These are phyloP conservation scores for Teinopalpus imperialis DNA, from an alignment of 2,888 invertebrate species.

Conservation along the genomic window DNA sequence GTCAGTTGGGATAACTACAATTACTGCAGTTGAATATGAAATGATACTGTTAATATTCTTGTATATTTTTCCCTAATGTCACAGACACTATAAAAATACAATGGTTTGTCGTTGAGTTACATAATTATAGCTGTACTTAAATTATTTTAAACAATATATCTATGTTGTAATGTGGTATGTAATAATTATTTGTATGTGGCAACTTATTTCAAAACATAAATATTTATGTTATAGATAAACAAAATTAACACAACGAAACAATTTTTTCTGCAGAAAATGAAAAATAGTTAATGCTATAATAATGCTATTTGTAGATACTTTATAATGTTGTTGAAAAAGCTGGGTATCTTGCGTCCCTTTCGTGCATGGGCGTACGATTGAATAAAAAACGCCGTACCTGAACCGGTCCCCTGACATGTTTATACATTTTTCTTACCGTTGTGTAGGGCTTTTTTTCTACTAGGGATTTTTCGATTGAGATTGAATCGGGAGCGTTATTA, in stretches of 20 bases:
- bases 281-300: slow-evolving; percentile 28
- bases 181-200: too few relatives aligned
- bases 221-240: too few relatives aligned
- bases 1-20: too few relatives aligned
- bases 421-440: slow-evolving; percentile 77
- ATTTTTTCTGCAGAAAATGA: too few relatives aligned
- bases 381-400: slow-evolving; percentile 81
- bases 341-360: slow-evolving; percentile 59
- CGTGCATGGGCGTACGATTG: slow-evolving; percentile 71
- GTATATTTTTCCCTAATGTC: neutral
- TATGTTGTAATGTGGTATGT: too few relatives aligned
- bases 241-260: too few relatives aligned
- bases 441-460: slow-evolving; percentile 66
- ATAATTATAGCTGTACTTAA: too few relatives aligned
- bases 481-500: slow-evolving; percentile 75
- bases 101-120: too few relatives aligned
- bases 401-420: slow-evolving; percentile 75
- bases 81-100: slow-evolving; percentile 10
- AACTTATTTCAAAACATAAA: too few relatives aligned
- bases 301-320: slow-evolving; percentile 36
- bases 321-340: slow-evolving; percentile 54
- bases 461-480: slow-evolving; percentile 75
- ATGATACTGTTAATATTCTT: too few relatives aligned
- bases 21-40: too few relatives aligned
- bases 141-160: too few relatives aligned